A percentile compares a stretch with the other conserved stretches of the same genome.
These are phyloP conservation scores for Dufourea novaeangliae DNA, from an alignment of 1,140 invertebrate species.

Conservation along the genomic window DNA sequence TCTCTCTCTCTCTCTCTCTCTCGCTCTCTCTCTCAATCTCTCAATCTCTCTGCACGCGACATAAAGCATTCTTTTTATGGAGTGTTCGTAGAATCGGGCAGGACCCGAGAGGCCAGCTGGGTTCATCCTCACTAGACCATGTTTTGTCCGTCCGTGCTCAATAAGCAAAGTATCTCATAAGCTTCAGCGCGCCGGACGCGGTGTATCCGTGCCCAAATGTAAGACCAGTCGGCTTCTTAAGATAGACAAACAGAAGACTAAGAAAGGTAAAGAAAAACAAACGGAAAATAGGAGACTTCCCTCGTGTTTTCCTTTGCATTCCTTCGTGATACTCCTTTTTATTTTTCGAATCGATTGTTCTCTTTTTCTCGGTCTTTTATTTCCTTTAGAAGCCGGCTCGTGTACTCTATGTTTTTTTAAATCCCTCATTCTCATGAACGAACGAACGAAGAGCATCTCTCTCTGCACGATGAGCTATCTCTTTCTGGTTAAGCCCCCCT, in stretches of 20 bases:
- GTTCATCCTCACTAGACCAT: slow-evolving; percentile 81
- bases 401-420: background rate
- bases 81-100: slow-evolving; percentile 74
- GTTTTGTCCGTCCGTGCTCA: slow-evolving; percentile 65
- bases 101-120: slow-evolving; percentile 80
- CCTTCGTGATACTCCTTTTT: slow-evolving; percentile 10
- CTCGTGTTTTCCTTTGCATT: slow-evolving; percentile 32
- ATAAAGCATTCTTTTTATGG: slow-evolving; percentile 68
- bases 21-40: too few relatives aligned
- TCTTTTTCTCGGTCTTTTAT: slow-evolving; percentile 25
- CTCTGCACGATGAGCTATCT: background rate
- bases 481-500: background rate
- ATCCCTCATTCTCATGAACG: background rate
- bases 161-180: slow-evolving; percentile 66
- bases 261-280: slow-evolving; percentile 56
- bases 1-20: too few relatives aligned
- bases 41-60: slow-evolving; percentile 69
- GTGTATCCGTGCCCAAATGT: slow-evolving; percentile 51
- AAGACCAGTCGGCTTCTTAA: slow-evolving; percentile 56
- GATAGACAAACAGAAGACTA: slow-evolving; percentile 36
- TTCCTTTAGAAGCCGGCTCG: background rate
- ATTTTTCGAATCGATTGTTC: slow-evolving; percentile 26
- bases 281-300: slow-evolving; percentile 49
- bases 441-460: slow-evolving; percentile 12
- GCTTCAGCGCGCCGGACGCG: slow-evolving; percentile 51